phyloP scores from a whole-genome alignment of 2,888 invertebrate genomes.

The Pterostichus niger region DNA sequence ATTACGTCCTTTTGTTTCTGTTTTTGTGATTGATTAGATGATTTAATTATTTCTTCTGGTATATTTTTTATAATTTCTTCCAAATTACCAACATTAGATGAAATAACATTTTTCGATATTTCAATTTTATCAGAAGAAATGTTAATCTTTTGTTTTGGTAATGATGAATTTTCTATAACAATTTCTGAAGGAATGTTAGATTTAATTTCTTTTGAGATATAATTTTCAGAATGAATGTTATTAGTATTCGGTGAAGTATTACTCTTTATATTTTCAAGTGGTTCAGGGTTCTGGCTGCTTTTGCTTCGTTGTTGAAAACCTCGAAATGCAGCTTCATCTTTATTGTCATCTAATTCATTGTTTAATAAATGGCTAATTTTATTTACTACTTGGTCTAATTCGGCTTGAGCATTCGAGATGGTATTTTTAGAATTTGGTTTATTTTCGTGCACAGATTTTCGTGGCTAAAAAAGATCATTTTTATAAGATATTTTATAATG shows the following conservation, averaged over 20 bases:
- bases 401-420: constrained; percentile 9
- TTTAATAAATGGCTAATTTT: constrained; percentile 11
- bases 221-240: background rate
- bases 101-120: constrained; percentile 15
- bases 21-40: background rate
- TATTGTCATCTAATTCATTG: constrained; percentile 26
- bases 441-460: background rate
- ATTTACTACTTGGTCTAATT: constrained; percentile 30
- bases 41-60: background rate
- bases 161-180: background rate
- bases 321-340: constrained; percentile 69
- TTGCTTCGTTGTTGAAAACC: constrained; percentile 70
- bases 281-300: constrained; percentile 59
- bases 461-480: background rate
- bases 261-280: background rate
- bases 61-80: constrained; percentile 23
- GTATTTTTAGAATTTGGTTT: background rate
- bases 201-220: constrained; percentile 7
- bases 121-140: background rate
- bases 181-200: background rate
- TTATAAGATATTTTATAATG: too few species aligned
- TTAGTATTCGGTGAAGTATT: background rate
- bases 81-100: constrained; percentile 3
- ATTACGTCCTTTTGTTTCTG: constrained; percentile 2
- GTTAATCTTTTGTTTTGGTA: background rate